These are phyloP conservation scores for Cryptocephalus moraei DNA, from an alignment of 2,888 invertebrate species.

Conservation along the genomic window DNA sequence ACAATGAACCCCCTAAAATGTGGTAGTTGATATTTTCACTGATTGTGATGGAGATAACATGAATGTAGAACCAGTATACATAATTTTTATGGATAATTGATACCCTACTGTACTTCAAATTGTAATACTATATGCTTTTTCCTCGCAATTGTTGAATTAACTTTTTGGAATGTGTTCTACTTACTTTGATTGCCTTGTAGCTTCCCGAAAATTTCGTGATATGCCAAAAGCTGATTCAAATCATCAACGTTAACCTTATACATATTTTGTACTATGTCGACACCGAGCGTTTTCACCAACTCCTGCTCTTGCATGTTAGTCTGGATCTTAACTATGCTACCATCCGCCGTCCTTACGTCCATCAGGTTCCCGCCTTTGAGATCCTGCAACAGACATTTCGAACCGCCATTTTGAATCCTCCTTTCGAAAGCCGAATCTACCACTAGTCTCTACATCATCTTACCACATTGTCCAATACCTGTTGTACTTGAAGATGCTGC, in stretches of 20 bases:
- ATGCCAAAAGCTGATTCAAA: slow-evolving; percentile 71
- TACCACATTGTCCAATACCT: slow-evolving; percentile 42
- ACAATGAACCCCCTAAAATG: too few relatives aligned
- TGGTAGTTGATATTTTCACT: too few relatives aligned
- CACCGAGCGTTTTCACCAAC: slow-evolving; percentile 48
- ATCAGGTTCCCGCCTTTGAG: slow-evolving; percentile 42
- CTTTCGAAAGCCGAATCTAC: not conserved
- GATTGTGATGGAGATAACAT: too few relatives aligned
- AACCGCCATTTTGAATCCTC: not conserved
- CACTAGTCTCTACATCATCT: slow-evolving; percentile 3
- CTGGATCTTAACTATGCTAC: slow-evolving; percentile 64
- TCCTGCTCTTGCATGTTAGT: slow-evolving; percentile 52
- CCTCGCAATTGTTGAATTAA: too few relatives aligned
- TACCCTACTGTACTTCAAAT: too few relatives aligned
- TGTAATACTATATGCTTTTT: too few relatives aligned
- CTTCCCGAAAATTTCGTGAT: slow-evolving; percentile 77
- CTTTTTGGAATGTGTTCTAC: not conserved
- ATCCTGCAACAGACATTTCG: slow-evolving; percentile 23
- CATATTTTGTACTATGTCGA: slow-evolving; percentile 71
- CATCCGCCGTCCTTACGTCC: slow-evolving; percentile 57
- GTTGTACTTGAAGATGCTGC: slow-evolving; percentile 44
- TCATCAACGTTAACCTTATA: slow-evolving; percentile 70
- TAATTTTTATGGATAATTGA: too few relatives aligned
- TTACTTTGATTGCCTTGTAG: slow-evolving; percentile 42
- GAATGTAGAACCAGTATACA: too few relatives aligned